Percentiles rank a stretch among this genome's conserved stretches.
Conservation (phyloP, 92 coral and sea anemone genomes). For the Paramuricea clavata region DNA sequence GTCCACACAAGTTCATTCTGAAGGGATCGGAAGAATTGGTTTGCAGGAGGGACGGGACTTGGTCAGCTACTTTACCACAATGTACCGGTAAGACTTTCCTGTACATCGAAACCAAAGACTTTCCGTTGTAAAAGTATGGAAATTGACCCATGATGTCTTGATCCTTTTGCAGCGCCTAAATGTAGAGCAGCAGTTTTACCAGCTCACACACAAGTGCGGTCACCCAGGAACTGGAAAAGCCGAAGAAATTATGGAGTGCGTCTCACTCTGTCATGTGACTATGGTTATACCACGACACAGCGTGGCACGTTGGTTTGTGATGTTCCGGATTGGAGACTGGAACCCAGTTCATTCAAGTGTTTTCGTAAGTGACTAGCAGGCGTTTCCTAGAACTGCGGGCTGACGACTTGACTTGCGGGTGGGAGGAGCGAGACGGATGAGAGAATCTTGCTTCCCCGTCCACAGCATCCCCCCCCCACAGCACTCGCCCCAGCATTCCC, state of each 20-base stretch:
- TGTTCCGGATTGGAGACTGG: conserved; percentile 14
- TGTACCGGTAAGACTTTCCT: conserved; percentile 22
- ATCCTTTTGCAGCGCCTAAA: conserved; percentile 2
- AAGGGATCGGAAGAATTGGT: not conserved
- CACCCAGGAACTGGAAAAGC: conserved; percentile 21
- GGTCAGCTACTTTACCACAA: not conserved
- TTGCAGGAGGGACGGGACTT: conserved; percentile 13
- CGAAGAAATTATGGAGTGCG: conserved; percentile 19
- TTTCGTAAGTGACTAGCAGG: conserved; percentile 43
- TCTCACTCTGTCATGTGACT: conserved; percentile 24
- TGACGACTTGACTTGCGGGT: too few relatives aligned
- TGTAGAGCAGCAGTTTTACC: conserved; percentile 30
- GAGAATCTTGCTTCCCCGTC: too few relatives aligned
- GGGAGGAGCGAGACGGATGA: too few relatives aligned
- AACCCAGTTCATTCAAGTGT: conserved; percentile 31
- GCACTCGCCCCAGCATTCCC: too few relatives aligned
- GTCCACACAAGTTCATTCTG: conserved; percentile 19
- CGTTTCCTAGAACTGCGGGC: too few relatives aligned
- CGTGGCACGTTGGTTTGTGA: conserved; percentile 11
- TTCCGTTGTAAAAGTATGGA: too few relatives aligned
- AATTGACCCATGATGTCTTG: too few relatives aligned
- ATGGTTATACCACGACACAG: conserved; percentile 1
- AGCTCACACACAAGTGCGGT: conserved; percentile 4
- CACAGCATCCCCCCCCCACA: too few relatives aligned
- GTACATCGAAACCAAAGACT: too few relatives aligned